These are phyloP conservation scores for Asobara japonica DNA, from an alignment of 1,140 invertebrate genomes.

Conservation along the genomic window DNA sequence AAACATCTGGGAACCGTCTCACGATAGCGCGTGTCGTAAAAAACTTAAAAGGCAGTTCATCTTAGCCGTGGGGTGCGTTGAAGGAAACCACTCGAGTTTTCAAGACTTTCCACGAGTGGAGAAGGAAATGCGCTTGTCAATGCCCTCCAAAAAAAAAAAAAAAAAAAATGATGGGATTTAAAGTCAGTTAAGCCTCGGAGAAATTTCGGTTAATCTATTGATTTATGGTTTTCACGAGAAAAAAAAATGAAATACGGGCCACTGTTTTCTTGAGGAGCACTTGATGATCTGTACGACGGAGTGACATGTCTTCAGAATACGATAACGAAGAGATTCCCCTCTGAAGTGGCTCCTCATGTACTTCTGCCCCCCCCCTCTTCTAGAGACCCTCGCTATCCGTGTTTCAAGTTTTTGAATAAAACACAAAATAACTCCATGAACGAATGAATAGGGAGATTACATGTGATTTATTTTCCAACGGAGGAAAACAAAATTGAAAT, in stretches of 20 bases:
- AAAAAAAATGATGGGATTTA: neutral
- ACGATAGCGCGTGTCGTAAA: slow-evolving; percentile 25
- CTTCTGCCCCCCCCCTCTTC: neutral
- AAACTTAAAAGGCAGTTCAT: slow-evolving; percentile 15
- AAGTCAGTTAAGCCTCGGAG: neutral
- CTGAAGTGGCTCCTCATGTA: slow-evolving; percentile 17
- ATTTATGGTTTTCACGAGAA: neutral
- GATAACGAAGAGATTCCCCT: slow-evolving; percentile 24
- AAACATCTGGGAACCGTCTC: slow-evolving; percentile 23
- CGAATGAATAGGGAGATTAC: too few relatives aligned
- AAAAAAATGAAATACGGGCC: neutral
- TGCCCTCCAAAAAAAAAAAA: neutral
- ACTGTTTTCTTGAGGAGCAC: neutral
- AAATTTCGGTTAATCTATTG: neutral
- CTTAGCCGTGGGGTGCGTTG: neutral
- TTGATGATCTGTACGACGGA: neutral
- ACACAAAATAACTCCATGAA: neutral
- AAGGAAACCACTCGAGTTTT: neutral
- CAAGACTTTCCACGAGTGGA: slow-evolving; percentile 1
- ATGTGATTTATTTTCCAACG: too few relatives aligned
- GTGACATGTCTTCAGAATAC: neutral
- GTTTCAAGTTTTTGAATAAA: neutral
- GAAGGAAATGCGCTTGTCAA: neutral
- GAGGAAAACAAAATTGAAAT: too few relatives aligned
- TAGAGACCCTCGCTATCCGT: neutral